These are phyloP conservation scores for Osmoderma eremita DNA, from an alignment of 2,888 invertebrate species.

Conservation along the genomic window DNA sequence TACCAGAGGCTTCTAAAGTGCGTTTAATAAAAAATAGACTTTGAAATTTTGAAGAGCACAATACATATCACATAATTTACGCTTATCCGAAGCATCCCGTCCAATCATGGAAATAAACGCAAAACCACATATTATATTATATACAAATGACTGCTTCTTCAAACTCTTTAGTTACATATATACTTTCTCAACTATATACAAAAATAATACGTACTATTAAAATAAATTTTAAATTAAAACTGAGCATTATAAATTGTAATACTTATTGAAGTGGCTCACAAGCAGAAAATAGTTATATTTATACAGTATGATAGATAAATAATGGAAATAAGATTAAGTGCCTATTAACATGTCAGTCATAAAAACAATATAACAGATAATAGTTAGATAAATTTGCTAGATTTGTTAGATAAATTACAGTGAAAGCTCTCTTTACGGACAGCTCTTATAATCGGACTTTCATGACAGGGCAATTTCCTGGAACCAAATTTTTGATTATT, in stretches of 20 bases:
- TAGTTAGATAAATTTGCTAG: not conserved
- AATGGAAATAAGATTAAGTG: not conserved
- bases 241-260: constrained; percentile 33
- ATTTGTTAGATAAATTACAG: no score
- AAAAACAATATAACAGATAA: not conserved
- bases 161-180: constrained; percentile 26
- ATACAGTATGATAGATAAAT: not conserved
- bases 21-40: constrained; percentile 9
- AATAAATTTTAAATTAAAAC: constrained; percentile 20
- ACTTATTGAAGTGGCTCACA: constrained; percentile 16
- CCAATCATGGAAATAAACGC: constrained; percentile 13
- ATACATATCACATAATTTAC: constrained; percentile 18
- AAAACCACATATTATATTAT: constrained; percentile 23
- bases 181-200: constrained; percentile 23
- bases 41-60: constrained; percentile 17
- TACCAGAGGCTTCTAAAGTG: constrained; percentile 5
- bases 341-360: no score
- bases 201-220: constrained; percentile 25
- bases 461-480: no score
- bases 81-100: not conserved
- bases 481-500: no score
- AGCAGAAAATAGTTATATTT: not conserved
- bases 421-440: no score
- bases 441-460: no score
- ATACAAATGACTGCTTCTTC: constrained; percentile 23